phyloP scores from a whole-genome alignment of 2,888 invertebrate species.

The Oscheius sp. region DNA sequence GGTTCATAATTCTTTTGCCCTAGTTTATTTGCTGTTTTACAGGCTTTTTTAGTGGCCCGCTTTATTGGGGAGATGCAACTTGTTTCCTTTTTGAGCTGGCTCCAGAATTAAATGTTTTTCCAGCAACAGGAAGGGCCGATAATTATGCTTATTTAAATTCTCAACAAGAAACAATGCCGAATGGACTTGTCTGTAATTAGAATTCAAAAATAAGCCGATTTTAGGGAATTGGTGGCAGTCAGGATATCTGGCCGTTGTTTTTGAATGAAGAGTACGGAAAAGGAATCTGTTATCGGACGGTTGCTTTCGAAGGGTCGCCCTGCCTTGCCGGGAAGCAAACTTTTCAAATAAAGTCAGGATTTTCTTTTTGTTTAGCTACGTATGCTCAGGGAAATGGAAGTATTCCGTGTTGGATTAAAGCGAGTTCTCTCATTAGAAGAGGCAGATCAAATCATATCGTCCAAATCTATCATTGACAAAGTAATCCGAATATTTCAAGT shows the following conservation, averaged over 20 bases:
- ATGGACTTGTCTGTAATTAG: slow-evolving; percentile 81
- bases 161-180: slow-evolving; percentile 91
- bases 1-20: slow-evolving; percentile 35
- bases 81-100: slow-evolving; percentile 87
- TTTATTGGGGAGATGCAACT: slow-evolving; percentile 77
- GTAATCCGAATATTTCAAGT: slow-evolving; percentile 23
- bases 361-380: background rate
- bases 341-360: slow-evolving; percentile 47
- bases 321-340: slow-evolving; percentile 48
- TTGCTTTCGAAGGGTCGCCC: slow-evolving; percentile 54
- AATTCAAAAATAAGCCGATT: slow-evolving; percentile 17
- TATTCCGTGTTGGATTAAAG: slow-evolving; percentile 58
- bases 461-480: slow-evolving; percentile 60
- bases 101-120: slow-evolving; percentile 84
- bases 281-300: slow-evolving; percentile 48
- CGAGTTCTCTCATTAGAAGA: slow-evolving; percentile 49
- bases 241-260: slow-evolving; percentile 58
- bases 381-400: slow-evolving; percentile 45
- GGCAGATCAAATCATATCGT: slow-evolving; percentile 33
- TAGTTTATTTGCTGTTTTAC: background rate
- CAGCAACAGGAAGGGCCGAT: slow-evolving; percentile 85
- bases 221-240: slow-evolving; percentile 58
- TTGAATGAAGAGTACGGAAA: slow-evolving; percentile 55
- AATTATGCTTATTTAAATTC: slow-evolving; percentile 93
- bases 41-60: slow-evolving; percentile 57